Evolutionary conservation across 2,797 vertebrate genomes (phyloP), one percentile per base, ranked within the genome.

Genomic region (Xiphorhynchus erythropygius): DNA sequence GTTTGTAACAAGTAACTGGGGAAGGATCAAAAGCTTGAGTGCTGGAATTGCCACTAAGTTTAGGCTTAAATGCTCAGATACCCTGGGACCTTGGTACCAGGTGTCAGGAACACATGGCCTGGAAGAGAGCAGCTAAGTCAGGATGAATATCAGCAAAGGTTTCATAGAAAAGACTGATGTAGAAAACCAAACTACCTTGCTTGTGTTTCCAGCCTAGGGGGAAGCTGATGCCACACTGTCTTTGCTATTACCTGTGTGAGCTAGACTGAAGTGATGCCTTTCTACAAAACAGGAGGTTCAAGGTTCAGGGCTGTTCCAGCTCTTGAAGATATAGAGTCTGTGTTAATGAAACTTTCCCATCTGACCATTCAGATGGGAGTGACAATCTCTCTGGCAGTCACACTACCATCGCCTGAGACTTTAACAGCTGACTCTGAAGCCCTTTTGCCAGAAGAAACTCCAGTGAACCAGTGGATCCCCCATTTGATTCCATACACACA

Each of bases 351-450:
- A 24, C 33, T 47, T 59, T 53, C 33, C 52, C 32, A 41, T 11
- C 52, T 65, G 39, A 65, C 46, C 18, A 16, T 14, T 71, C 3
- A 5, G 65, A 24, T 78, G 33, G 30, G 30, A 53, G 30, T 32
- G 52, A 53, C 30, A 52, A 28, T 44, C 73, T 19, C 17, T 52
- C 44, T 41, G 73, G 46, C 52, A 71, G 33, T 47, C 33, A 41
- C 13, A 24, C 2, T 71, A 33, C 33, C 30, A 53, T 19, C 0
- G 0, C 13, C 46, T 0, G 0, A 53, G 16, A 47, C 11, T 67
- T 84, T 19, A 41, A 47, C 30, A 41, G 44, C 46, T 59, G 59
- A 53, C 18, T 21, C 30, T 0, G 0, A 52, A 46, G 33, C 7
- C 24, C 14, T 17, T 64, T 78, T 0, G 0, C n/a, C 44, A 37